Percentiles rank a stretch among this genome's conserved stretches.
Evolutionary conservation across 2,113 vertebrate genomes (phyloP).

Genomic region (Cebidichthys violaceus): DNA sequence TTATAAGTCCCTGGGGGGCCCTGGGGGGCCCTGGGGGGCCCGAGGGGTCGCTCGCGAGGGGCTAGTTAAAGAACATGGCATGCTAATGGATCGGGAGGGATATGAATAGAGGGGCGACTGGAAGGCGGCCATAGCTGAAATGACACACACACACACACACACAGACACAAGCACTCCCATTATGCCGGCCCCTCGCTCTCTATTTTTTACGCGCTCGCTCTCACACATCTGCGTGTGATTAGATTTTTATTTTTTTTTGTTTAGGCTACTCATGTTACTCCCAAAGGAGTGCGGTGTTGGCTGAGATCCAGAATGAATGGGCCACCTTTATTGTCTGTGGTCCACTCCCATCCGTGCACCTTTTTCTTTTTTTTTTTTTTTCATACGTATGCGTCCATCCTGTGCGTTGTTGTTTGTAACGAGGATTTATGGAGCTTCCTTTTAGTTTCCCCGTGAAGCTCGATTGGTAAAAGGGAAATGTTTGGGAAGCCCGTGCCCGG

Average conservation of each 20-base stretch:
- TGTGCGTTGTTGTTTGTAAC: background rate
- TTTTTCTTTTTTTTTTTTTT: background rate
- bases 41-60: conserved; percentile 39
- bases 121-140: conserved; percentile 66
- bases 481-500: background rate
- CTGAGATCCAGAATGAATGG: conserved; percentile 39
- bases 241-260: too few species aligned
- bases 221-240: conserved; percentile 65
- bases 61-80: conserved; percentile 67
- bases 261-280: conserved; percentile 42
- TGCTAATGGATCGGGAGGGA: conserved; percentile 64
- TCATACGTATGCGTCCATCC: background rate
- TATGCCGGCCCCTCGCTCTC: conserved; percentile 46
- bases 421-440: background rate
- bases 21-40: conserved; percentile 21
- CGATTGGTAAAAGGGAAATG: background rate
- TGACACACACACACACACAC: conserved; percentile 37
- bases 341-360: background rate
- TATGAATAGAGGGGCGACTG: conserved; percentile 66
- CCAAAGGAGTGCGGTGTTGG: conserved; percentile 25
- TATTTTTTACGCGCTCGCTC: conserved; percentile 26
- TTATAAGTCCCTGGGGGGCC: conserved; percentile 59
- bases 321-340: conserved; percentile 29
- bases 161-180: conserved; percentile 39
- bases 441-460: background rate